A percentile compares a stretch with the other conserved stretches of the same genome.
phyloP scores from a whole-genome alignment of 2,888 invertebrate genomes.

The Caenorhabditis afra region DNA sequence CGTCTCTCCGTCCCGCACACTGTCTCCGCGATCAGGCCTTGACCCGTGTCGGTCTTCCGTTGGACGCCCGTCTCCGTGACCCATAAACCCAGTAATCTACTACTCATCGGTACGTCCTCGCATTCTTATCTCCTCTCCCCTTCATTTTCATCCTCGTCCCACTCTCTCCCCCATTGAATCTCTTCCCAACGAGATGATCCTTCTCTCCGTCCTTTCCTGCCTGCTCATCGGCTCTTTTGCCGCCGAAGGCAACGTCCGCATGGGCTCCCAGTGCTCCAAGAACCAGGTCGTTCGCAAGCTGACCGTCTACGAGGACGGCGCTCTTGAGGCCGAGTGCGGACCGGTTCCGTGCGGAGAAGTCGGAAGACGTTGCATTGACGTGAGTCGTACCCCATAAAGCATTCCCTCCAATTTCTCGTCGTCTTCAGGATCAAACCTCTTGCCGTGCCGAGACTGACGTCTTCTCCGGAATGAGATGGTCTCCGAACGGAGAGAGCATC shows the following conservation, averaged over 20 bases:
- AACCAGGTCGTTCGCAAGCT: constrained; percentile 79
- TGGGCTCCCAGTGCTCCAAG: constrained; percentile 73
- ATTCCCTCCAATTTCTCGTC: neutral
- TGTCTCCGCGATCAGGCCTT: constrained; percentile 44
- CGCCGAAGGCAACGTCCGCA: constrained; percentile 30
- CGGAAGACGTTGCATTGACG: constrained; percentile 66
- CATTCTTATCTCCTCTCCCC: constrained; percentile 47
- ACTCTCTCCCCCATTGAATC: neutral
- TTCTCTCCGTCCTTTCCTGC: constrained; percentile 37
- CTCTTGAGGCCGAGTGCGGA: constrained; percentile 79
- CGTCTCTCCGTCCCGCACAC: constrained; percentile 21
- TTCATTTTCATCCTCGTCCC: neutral
- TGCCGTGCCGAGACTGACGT: constrained; percentile 72
- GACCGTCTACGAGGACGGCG: constrained; percentile 79
- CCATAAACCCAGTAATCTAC: constrained; percentile 57
- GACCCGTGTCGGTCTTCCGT: constrained; percentile 48
- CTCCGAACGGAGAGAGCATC: constrained; percentile 77
- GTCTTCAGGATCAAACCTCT: constrained; percentile 65
- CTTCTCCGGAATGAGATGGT: constrained; percentile 79
- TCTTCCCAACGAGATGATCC: constrained; percentile 25
- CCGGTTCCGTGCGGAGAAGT: constrained; percentile 79
- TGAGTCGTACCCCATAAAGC: constrained; percentile 4
- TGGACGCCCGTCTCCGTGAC: constrained; percentile 46
- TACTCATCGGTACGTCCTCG: constrained; percentile 50
- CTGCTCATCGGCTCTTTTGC: constrained; percentile 32